Conservation (phyloP, 2,797 vertebrate species). For the Iguana delicatissima region DNA sequence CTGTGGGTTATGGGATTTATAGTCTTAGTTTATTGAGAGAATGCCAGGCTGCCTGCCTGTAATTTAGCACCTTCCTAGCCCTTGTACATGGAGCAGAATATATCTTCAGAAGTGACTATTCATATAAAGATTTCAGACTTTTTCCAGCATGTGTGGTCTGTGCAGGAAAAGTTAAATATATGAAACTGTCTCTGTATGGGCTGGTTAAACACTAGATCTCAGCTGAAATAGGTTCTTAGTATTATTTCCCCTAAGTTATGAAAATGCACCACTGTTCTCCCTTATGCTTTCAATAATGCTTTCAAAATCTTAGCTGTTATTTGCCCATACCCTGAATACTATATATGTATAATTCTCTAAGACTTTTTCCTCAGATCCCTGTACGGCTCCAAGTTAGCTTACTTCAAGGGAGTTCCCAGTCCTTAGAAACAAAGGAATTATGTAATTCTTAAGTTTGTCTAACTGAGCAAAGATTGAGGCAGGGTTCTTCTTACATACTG, state of each 20-base stretch:
- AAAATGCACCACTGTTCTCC: not conserved
- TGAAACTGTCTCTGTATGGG: not conserved
- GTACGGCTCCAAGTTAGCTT: not conserved
- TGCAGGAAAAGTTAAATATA: not conserved
- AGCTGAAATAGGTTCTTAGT: not conserved
- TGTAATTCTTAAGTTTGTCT: not conserved
- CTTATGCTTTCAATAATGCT: not conserved
- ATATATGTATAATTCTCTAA: not conserved
- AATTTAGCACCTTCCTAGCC: not conserved
- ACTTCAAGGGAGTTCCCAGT: not conserved
- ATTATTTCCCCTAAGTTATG: not conserved
- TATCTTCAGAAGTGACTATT: not conserved
- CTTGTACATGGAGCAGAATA: not conserved
- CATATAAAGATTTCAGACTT: not conserved
- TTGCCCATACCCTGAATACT: not conserved
- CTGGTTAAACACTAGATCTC: not conserved
- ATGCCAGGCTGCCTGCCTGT: no score
- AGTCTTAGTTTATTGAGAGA: not conserved
- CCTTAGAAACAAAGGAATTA: not conserved
- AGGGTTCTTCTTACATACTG: not conserved
- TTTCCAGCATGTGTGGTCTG: not conserved
- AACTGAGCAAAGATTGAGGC: not conserved
- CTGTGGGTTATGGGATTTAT: not conserved
- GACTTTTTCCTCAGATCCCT: not conserved
- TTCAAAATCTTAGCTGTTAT: not conserved